A percentile compares a stretch with the other conserved stretches of the same genome.
Conservation (phyloP, 2,888 invertebrate genomes). For the Orthonevra nobilis region DNA sequence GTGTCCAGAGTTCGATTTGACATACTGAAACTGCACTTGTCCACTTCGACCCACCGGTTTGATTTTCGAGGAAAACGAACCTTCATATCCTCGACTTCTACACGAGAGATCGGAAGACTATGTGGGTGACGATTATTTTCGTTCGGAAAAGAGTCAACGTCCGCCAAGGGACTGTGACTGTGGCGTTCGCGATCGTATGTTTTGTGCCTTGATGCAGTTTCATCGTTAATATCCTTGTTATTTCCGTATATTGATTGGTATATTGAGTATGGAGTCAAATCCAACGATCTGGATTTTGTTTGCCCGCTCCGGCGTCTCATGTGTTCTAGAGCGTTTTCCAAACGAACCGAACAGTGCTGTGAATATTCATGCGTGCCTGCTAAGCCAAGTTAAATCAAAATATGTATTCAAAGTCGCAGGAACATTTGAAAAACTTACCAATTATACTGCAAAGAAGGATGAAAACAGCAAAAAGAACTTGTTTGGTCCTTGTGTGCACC, state of each 20-base stretch:
- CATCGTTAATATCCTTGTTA: constrained; percentile 71
- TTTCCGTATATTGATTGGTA: constrained; percentile 78
- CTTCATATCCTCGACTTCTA: constrained; percentile 77
- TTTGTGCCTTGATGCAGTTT: constrained; percentile 58
- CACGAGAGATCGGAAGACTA: constrained; percentile 72
- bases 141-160: constrained; percentile 14
- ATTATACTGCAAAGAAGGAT: constrained; percentile 25
- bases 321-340: constrained; percentile 86
- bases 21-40: constrained; percentile 88
- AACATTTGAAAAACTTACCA: too few species aligned
- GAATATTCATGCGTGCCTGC: constrained; percentile 39
- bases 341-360: constrained; percentile 84
- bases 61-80: constrained; percentile 85
- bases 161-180: constrained; percentile 8
- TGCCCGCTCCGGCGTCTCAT: constrained; percentile 80
- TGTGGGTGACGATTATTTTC: constrained; percentile 41
- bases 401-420: too few species aligned
- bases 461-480: constrained; percentile 1
- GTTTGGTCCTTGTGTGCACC: constrained; percentile 30
- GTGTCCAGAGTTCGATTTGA: constrained; percentile 88
- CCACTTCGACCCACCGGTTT: constrained; percentile 86
- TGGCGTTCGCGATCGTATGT: constrained; percentile 21
- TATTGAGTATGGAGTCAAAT: constrained; percentile 77
- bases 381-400: too few species aligned
- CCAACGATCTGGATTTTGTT: constrained; percentile 74